Percentiles rank a stretch among this genome's conserved stretches.
phyloP scores from a whole-genome alignment of 2,113 vertebrate genomes.

The Hydrochoerus hydrochaeris region DNA sequence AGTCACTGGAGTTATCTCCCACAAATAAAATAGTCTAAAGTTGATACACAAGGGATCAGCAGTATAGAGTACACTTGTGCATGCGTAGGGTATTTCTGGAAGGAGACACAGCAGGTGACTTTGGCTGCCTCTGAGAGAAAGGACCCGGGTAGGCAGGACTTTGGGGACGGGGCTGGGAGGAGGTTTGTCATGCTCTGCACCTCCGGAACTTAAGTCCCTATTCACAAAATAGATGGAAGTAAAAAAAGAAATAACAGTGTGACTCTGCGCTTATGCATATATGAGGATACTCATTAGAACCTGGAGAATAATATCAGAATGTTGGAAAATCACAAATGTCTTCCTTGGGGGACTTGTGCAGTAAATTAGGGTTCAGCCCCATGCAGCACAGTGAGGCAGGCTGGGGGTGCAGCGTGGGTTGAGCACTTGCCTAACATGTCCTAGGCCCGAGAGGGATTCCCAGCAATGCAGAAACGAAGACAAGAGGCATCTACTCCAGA shows the following conservation, averaged over 20 bases:
- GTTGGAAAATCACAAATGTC: constrained; percentile 14
- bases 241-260: background rate
- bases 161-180: background rate
- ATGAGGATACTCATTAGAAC: background rate
- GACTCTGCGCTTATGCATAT: background rate
- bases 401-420: background rate
- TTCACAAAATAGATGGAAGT: constrained; percentile 15
- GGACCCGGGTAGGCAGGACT: background rate
- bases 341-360: background rate
- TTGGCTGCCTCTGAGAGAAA: background rate
- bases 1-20: no score
- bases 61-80: background rate
- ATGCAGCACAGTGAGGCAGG: background rate
- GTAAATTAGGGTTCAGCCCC: constrained; percentile 28
- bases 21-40: background rate
- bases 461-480: background rate
- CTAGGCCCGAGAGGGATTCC: background rate
- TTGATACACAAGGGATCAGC: background rate
- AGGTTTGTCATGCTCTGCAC: background rate
- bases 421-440: background rate
- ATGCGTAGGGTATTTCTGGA: background rate
- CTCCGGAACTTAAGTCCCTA: constrained; percentile 39
- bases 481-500: background rate
- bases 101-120: background rate
- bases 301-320: background rate